A percentile compares a stretch with the other conserved stretches of the same genome.
These are phyloP conservation scores for Anguilla japonica DNA, from an alignment of 2,113 vertebrate genomes.

Conservation along the genomic window DNA sequence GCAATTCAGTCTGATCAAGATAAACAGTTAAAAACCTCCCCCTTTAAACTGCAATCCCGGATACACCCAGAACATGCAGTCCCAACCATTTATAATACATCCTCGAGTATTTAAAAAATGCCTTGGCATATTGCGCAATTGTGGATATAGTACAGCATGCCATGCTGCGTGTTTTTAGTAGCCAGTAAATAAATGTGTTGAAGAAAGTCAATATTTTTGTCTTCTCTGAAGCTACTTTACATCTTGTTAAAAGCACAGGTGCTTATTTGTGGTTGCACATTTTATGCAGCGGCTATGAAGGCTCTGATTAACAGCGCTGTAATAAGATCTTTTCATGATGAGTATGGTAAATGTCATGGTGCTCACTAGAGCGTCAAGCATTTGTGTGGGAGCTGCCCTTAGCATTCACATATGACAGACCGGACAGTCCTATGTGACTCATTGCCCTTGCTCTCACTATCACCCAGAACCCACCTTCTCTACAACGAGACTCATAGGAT, in stretches of 20 bases:
- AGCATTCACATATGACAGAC: neutral
- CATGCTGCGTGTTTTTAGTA: neutral
- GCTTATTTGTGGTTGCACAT: neutral
- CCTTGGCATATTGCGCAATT: neutral
- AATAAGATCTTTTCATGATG: neutral
- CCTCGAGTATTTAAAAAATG: neutral
- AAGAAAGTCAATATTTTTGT: neutral
- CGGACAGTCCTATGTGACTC: neutral
- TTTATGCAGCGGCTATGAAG: neutral
- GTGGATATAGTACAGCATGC: neutral
- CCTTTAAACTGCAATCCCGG: neutral
- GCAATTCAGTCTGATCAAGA: constrained; percentile 4
- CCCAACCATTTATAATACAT: neutral
- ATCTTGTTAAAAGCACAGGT: neutral
- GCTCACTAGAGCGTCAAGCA: neutral
- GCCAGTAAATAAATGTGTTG: neutral
- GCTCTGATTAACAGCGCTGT: neutral
- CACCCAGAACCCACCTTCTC: neutral
- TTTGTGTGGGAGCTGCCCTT: neutral
- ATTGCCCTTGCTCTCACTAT: neutral
- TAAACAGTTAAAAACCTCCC: neutral
- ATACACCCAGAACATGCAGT: neutral
- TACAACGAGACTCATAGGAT: neutral
- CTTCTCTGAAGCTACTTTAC: neutral
- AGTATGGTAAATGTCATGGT: neutral